A percentile compares a stretch with the other conserved stretches of the same genome.
phyloP scores from a whole-genome alignment of 2,797 vertebrate species.

The Epinephelus coioides region DNA sequence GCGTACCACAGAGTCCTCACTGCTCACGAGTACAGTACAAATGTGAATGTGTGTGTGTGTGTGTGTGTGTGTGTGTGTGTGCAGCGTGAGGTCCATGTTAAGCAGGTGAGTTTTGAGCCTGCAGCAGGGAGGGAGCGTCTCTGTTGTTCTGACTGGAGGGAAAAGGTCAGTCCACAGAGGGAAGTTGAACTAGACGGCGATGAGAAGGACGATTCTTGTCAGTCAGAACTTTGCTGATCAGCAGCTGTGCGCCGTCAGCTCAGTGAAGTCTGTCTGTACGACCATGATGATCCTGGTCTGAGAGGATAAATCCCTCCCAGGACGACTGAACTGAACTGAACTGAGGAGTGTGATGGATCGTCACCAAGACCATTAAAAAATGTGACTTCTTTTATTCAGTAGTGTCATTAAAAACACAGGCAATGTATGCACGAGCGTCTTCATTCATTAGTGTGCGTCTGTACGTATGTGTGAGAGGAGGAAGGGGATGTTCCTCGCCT shows the following conservation, averaged over 20 bases:
- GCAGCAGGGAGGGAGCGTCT: neutral
- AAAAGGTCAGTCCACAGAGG: slow-evolving; percentile 27
- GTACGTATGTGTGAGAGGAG: neutral
- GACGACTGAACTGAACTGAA: slow-evolving; percentile 9
- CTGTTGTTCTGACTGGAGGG: slow-evolving; percentile 25
- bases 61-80: slow-evolving; percentile 6
- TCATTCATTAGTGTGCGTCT: neutral
- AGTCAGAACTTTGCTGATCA: neutral
- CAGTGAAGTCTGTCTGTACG: neutral
- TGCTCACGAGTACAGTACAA: neutral
- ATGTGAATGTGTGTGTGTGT: slow-evolving; percentile 18
- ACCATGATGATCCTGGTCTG: slow-evolving; percentile 13
- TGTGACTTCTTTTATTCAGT: too few species aligned
- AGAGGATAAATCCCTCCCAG: slow-evolving; percentile 10
- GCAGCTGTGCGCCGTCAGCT: neutral
- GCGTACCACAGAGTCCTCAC: neutral
- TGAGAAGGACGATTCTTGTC: neutral
- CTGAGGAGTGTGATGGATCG: slow-evolving; percentile 4
- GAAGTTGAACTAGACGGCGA: neutral
- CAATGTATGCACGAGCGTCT: neutral
- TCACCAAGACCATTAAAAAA: neutral
- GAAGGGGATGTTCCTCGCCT: slow-evolving; percentile 19
- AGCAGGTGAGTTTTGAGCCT: slow-evolving; percentile 31
- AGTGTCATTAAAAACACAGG: neutral
- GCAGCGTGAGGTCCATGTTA: slow-evolving; percentile 36